A percentile compares a stretch with the other conserved stretches of the same genome.
phyloP scores from a whole-genome alignment of 2,797 vertebrate genomes.

The Psittacula echo region DNA sequence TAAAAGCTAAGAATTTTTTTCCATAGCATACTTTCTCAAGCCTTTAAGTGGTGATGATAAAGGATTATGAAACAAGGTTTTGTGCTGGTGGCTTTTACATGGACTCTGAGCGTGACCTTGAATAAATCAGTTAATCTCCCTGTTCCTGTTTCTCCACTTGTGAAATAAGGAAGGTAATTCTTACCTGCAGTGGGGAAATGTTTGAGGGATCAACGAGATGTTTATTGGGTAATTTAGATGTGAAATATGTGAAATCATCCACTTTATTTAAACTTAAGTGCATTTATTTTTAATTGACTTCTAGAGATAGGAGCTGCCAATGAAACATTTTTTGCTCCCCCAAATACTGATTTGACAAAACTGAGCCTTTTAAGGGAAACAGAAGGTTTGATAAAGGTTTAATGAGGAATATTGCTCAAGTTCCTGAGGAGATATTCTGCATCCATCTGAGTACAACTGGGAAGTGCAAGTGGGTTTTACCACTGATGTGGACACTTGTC shows the following conservation, averaged over 20 bases:
- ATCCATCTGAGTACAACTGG: background rate
- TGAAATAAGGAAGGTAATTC: background rate
- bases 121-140: background rate
- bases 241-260: background rate
- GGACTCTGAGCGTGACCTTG: background rate
- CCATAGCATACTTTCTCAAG: background rate
- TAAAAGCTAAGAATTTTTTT: conserved; percentile 1
- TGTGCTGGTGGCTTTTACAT: background rate
- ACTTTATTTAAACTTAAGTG: background rate
- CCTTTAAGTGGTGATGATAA: background rate
- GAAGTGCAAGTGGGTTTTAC: rapidly evolving
- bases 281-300: background rate
- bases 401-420: background rate
- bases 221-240: background rate
- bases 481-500: rapidly evolving
- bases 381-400: background rate
- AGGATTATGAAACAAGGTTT: background rate
- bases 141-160: background rate
- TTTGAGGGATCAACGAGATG: background rate
- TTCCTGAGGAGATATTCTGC: background rate
- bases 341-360: background rate
- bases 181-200: background rate
- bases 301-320: background rate
- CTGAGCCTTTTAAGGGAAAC: background rate
- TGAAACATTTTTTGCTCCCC: background rate